Conservation (phyloP, 35 echinoderm and acorn worm species). For the Apostichopus japonicus region DNA sequence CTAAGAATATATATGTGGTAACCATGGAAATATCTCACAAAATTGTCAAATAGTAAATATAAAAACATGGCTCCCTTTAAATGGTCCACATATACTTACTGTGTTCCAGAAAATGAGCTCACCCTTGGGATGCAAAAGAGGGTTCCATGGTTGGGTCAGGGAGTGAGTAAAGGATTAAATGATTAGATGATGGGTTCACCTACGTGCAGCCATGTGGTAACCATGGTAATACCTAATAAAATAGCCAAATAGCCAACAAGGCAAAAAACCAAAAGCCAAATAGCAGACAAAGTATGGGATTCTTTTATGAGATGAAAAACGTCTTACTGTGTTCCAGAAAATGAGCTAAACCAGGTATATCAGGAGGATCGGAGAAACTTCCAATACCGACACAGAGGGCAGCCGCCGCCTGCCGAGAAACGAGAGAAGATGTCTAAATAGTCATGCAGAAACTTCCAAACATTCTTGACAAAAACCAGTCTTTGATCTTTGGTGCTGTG, state of each 20-base stretch:
- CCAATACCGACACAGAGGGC: slow-evolving; percentile 96
- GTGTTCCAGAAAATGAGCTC: slow-evolving; percentile 93
- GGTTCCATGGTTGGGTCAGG: no score
- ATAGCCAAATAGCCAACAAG: no score
- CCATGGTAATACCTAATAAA: no score
- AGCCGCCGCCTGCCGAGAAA: slow-evolving; percentile 76
- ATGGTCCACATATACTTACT: slow-evolving; percentile 62
- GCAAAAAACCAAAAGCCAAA: not conserved
- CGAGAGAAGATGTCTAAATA: not conserved
- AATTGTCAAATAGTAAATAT: no score
- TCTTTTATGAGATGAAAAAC: not conserved
- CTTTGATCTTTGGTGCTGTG: not conserved
- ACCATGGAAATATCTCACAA: no score
- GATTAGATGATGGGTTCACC: no score
- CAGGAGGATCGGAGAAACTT: slow-evolving; percentile 91
- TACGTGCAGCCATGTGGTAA: no score
- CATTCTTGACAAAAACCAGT: not conserved
- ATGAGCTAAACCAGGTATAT: slow-evolving; percentile 95
- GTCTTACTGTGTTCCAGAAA: slow-evolving; percentile 97
- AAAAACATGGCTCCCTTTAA: no score
- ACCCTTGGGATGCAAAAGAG: slow-evolving; percentile 35
- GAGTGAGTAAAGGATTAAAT: no score
- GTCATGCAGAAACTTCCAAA: not conserved
- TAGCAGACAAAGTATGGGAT: not conserved
- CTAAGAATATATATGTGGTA: no score